Percentiles rank a stretch among this genome's conserved stretches.
phyloP scores from a whole-genome alignment of 2,888 invertebrate species.

The Automeris io region DNA sequence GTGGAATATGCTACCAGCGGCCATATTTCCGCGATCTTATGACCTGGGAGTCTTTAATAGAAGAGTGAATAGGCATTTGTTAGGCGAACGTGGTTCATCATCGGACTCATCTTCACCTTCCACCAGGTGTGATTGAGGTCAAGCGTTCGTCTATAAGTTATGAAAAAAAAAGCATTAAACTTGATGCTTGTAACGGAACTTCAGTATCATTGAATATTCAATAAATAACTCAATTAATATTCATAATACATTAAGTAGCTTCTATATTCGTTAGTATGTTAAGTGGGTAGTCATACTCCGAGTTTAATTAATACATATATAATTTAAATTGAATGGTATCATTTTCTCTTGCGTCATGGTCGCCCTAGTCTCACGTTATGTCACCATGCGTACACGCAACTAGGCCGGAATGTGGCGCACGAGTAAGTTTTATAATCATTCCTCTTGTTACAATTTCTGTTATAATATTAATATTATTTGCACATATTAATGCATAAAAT shows the following conservation, averaged over 20 bases:
- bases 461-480: not conserved
- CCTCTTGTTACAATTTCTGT: not conserved
- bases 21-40: too few relatives aligned
- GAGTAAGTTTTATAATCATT: constrained; percentile 19
- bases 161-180: too few relatives aligned
- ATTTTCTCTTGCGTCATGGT: constrained; percentile 29
- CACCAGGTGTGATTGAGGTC: too few relatives aligned
- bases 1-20: too few relatives aligned
- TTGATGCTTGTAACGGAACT: too few relatives aligned
- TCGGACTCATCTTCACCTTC: too few relatives aligned
- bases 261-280: not conserved
- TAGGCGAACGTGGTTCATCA: too few relatives aligned
- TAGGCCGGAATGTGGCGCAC: constrained; percentile 41
- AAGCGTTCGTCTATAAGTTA: too few relatives aligned
- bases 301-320: not conserved
- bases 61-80: too few relatives aligned
- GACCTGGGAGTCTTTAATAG: too few relatives aligned
- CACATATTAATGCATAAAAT: too few relatives aligned
- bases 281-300: not conserved
- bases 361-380: constrained; percentile 28
- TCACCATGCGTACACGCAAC: constrained; percentile 28
- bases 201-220: too few relatives aligned
- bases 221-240: not conserved
- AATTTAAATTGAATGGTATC: not conserved
- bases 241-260: not conserved